phyloP scores from a whole-genome alignment of 2,888 invertebrate genomes.

The Unio delphinus region DNA sequence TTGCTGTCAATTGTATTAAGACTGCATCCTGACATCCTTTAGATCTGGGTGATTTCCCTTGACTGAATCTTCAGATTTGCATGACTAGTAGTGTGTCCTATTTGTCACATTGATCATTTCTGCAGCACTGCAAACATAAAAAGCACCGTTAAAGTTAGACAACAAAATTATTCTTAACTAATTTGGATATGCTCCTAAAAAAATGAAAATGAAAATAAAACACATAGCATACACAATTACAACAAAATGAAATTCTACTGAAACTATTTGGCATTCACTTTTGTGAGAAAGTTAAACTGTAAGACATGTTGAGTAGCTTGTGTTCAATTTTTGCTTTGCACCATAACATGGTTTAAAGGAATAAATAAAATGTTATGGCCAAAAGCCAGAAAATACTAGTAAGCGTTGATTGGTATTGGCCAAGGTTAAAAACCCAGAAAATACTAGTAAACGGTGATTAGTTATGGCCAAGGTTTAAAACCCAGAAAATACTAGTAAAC shows the following conservation, averaged over 20 bases:
- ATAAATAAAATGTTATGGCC: too few species aligned
- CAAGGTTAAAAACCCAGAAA: too few species aligned
- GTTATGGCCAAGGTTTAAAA: too few species aligned
- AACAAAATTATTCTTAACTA: neutral
- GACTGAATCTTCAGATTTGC: too few species aligned
- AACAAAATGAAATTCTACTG: neutral
- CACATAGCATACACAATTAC: neutral
- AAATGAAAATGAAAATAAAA: neutral
- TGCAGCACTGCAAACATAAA: slow-evolving; percentile 40
- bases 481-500: too few species aligned
- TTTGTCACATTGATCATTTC: slow-evolving; percentile 52
- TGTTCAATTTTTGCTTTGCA: neutral
- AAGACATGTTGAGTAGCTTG: too few species aligned
- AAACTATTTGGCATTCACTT: slow-evolving; percentile 1
- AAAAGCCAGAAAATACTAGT: too few species aligned
- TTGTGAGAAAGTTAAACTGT: neutral
- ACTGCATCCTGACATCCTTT: too few species aligned
- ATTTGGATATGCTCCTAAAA: neutral
- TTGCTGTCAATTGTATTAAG: too few species aligned
- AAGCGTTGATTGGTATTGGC: too few species aligned
- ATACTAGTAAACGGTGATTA: too few species aligned
- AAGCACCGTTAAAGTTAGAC: slow-evolving; percentile 3
- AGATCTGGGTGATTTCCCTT: too few species aligned
- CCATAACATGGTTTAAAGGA: neutral
- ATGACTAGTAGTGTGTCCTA: slow-evolving; percentile 18